Evolutionary conservation across 2,797 vertebrate genomes (phyloP).

Genomic region (Anabas testudineus): DNA sequence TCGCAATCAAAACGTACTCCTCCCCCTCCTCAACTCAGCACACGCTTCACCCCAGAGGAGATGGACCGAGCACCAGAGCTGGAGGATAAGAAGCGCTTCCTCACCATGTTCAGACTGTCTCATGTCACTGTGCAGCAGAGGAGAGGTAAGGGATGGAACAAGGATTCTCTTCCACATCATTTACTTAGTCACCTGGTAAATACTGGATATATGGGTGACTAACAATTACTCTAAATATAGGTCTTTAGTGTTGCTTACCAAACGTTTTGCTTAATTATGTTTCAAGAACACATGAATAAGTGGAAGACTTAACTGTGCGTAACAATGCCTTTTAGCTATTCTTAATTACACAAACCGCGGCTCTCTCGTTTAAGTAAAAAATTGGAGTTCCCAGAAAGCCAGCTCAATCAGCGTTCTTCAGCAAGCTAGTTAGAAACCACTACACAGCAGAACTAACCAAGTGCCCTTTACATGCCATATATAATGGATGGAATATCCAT

Average conservation of each 20-base stretch:
- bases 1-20: constrained; percentile 91
- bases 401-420: neutral
- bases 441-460: constrained; percentile 8
- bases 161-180: neutral
- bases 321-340: constrained; percentile 36
- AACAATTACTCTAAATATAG: neutral
- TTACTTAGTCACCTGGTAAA: neutral
- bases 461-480: constrained; percentile 7
- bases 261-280: constrained; percentile 27
- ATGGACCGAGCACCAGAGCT: constrained; percentile 96
- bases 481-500: too few relatives aligned
- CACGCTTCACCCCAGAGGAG: constrained; percentile 94
- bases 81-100: constrained; percentile 97
- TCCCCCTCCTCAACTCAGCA: constrained; percentile 87
- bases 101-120: constrained; percentile 95
- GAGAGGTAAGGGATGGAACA: constrained; percentile 83
- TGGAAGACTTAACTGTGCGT: constrained; percentile 28
- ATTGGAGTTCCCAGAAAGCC: neutral
- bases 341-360: constrained; percentile 28
- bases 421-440: constrained; percentile 17
- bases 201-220: neutral
- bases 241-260: neutral
- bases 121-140: constrained; percentile 93
- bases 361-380: constrained; percentile 16
- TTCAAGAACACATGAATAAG: constrained; percentile 24